These are phyloP conservation scores for Sebastes fasciatus DNA, from an alignment of 2,113 vertebrate species.

Conservation along the genomic window DNA sequence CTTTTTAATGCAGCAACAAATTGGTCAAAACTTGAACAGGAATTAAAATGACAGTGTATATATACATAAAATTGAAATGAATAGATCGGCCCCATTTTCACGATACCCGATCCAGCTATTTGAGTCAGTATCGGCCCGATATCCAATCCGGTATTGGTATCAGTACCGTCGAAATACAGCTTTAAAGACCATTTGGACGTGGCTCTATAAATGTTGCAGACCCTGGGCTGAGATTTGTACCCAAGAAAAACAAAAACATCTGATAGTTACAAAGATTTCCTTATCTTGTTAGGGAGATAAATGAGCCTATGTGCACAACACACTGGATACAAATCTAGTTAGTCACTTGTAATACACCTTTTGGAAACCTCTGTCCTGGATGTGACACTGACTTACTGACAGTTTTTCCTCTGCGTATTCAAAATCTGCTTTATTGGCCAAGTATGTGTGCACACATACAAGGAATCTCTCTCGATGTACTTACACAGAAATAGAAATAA, in stretches of 20 bases:
- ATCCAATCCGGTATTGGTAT: no score
- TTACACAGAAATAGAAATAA: neutral
- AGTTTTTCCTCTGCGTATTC: neutral
- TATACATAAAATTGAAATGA: no score
- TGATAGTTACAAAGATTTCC: neutral
- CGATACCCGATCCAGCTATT: no score
- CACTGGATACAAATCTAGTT: neutral
- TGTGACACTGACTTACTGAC: neutral
- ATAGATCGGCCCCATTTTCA: no score
- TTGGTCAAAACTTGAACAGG: no score
- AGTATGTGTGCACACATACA: neutral
- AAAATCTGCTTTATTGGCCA: neutral
- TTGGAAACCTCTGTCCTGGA: neutral
- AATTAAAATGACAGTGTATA: no score
- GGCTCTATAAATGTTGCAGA: slow-evolving; percentile 3
- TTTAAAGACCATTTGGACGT: slow-evolving; percentile 9
- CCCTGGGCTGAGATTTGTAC: neutral
- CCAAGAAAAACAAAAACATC: neutral
- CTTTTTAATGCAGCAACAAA: no score
- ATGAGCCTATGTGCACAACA: neutral
- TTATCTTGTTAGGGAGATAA: neutral
- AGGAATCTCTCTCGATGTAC: neutral
- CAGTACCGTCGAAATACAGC: no score
- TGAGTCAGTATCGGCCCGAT: no score
- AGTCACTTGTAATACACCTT: neutral